Percentiles rank a stretch among this genome's conserved stretches.
Evolutionary conservation across 2,888 invertebrate genomes (phyloP).

Genomic region (Diloba caeruleocephala): DNA sequence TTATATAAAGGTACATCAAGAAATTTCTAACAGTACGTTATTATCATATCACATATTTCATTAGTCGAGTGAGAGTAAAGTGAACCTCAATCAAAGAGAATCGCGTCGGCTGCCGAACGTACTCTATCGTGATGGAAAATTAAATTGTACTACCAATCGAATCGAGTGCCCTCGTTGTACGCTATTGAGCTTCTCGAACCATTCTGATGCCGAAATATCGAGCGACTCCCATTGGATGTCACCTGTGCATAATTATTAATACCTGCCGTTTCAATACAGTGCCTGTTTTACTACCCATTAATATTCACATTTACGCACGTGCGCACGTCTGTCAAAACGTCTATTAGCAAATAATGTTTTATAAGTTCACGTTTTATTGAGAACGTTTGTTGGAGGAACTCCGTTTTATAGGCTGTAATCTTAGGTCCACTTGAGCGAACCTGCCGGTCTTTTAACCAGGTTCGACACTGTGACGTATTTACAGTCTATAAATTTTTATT

Average conservation of each 20-base stretch:
- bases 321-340: slow-evolving; percentile 12
- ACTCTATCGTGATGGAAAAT: slow-evolving; percentile 71
- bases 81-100: slow-evolving; percentile 64
- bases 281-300: slow-evolving; percentile 16
- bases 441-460: slow-evolving; percentile 57
- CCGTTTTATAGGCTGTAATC: slow-evolving; percentile 52
- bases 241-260: slow-evolving; percentile 49
- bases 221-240: slow-evolving; percentile 44
- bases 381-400: slow-evolving; percentile 31
- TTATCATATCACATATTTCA: slow-evolving; percentile 42
- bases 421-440: slow-evolving; percentile 43
- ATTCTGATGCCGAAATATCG: slow-evolving; percentile 53
- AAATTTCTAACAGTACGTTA: slow-evolving; percentile 18
- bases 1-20: slow-evolving; percentile 6
- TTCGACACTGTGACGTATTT: slow-evolving; percentile 67
- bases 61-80: slow-evolving; percentile 35
- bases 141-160: slow-evolving; percentile 73
- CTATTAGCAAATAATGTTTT: slow-evolving; percentile 9
- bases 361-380: slow-evolving; percentile 23
- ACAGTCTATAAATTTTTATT: slow-evolving; percentile 69
- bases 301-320: slow-evolving; percentile 18
- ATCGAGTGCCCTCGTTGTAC: slow-evolving; percentile 59
- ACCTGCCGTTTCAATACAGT: slow-evolving; percentile 18
- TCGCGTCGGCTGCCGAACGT: slow-evolving; percentile 53
- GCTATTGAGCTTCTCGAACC: slow-evolving; percentile 52